Evolutionary conservation across 2,797 vertebrate genomes (phyloP), one percentile per base, ranked within the genome.

Genomic region (Hozukius guyotensis): DNA sequence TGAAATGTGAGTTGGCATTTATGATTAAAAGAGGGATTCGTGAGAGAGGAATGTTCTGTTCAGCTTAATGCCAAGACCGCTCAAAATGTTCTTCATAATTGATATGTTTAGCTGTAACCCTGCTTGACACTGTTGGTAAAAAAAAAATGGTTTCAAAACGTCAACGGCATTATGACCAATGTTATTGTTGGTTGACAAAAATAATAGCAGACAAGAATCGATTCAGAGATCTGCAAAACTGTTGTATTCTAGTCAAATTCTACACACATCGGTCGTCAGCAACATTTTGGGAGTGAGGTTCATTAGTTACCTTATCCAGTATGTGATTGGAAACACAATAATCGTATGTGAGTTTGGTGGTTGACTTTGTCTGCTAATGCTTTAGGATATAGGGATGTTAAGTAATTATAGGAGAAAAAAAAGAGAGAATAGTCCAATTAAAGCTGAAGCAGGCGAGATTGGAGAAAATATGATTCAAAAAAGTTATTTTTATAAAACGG

Each of bases 1-100:
- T 73, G 71, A 79, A 69, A 83, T 72, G 52, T 77, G 64, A 86
- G 53, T 63, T 63, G 59, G 12, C 68, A 85, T 77, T 81, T 78
- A 75, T 52, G 60, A 73, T 85, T 78, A 70, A 76, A 75, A 68
- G 64, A 31, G 36, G 57, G 82, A 74, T 72, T 72, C 12, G 59
- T n/a, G 11, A 56, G 63, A 77, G 56, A 72, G 20, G 25, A 76
- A 79, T 65, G 25, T 84, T 75, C 22, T 71, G 68, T 18, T 72
- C 31, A 67, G 72, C 36, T 27, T 52, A 83, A 86, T 57, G 59
- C 24, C 42, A 65, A 59, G 27, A 42, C 16, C 6, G 22, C 32
- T 56, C 20, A 56, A 49, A 81, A 49, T 66, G 18, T 76, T 83
- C 71, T 83, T 79, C 52, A 70, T 67, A 73, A 87, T 38, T 85